Evolutionary conservation across 2,888 invertebrate species (phyloP), one percentile per base, ranked within the genome.

Genomic region (Apotomis capreana): DNA sequence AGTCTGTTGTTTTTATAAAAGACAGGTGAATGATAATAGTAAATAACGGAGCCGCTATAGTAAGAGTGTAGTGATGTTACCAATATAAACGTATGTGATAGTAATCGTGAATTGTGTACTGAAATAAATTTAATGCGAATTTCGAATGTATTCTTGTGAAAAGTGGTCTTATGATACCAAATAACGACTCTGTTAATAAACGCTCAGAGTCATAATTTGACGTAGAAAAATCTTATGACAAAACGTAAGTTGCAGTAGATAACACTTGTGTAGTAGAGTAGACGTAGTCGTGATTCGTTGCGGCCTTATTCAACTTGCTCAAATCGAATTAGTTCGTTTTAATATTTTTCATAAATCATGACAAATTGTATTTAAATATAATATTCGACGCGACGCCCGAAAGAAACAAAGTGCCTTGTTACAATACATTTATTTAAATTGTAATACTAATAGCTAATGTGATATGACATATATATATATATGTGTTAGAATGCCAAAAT

Each of bases 361-460:
- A 72, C 72, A 68, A 60, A 58, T 68, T 68, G 55, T 63, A 37
- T 63, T 63, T 72, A 68, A 72, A 26, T 52, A 59, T 62, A 51
- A 61, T 46, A 51, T 61, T 62, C 46, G 26, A 26, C 26, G 26
- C 61, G 67, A 70, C 60, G 67, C 55, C 9, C 13, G 8, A 44
- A 67, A 13, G 6, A 70, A 46, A 59, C n/a, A 15, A 62, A 68
- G 61, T 71, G 71, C 71, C 71, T 71, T 71, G 71, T 68, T 67
- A 68, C 51, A 68, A 57, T 55, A 67, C 61, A 51, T 62, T 67
- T 40, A 51, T 58, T 68, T 44, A 40, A 62, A 71, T 51, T 62
- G 71, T 71, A 61, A 40, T 40, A 40, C 5, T 40, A 26, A 61
- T 71, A 57, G n/a, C 36, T 15, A 51, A 63, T 67, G 65, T 67